Percentiles rank a stretch among this genome's conserved stretches.
Conservation (phyloP, 2,797 vertebrate species). For the Acanthurus tractus region DNA sequence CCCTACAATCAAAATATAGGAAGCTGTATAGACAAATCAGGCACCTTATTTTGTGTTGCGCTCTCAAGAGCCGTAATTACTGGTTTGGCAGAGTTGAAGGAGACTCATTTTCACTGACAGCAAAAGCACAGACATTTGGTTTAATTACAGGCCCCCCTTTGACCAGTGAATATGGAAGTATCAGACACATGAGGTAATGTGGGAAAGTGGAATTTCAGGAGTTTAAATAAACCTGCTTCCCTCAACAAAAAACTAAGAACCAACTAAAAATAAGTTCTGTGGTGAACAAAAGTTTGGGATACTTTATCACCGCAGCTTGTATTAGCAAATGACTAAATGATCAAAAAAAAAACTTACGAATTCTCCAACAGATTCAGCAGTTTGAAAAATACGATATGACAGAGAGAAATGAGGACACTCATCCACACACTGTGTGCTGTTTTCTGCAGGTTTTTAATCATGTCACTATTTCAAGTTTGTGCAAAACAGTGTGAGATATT, state of each 20-base stretch:
- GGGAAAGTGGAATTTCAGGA: neutral
- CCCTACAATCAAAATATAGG: neutral
- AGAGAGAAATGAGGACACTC: slow-evolving; percentile 40
- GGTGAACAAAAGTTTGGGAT: too few relatives aligned
- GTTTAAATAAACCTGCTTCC: neutral
- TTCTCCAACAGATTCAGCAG: slow-evolving; percentile 16
- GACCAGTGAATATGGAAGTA: neutral
- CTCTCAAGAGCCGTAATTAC: neutral
- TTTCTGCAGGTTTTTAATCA: slow-evolving; percentile 50
- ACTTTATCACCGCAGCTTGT: neutral
- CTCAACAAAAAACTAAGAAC: neutral
- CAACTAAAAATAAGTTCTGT: neutral
- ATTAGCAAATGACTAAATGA: neutral
- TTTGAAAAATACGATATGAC: slow-evolving; percentile 29
- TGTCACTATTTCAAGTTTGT: slow-evolving; percentile 42
- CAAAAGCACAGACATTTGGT: neutral
- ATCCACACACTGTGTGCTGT: neutral
- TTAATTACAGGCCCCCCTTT: neutral
- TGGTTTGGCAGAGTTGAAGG: neutral
- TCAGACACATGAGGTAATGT: too few relatives aligned
- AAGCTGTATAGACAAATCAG: neutral
- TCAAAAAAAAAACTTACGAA: slow-evolving; percentile 8
- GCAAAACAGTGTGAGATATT: slow-evolving; percentile 24
- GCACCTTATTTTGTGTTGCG: neutral
- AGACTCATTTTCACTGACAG: neutral